Base-by-base conservation (phyloP, 2,888 invertebrate species). In the Catocala fraxini region DNA sequence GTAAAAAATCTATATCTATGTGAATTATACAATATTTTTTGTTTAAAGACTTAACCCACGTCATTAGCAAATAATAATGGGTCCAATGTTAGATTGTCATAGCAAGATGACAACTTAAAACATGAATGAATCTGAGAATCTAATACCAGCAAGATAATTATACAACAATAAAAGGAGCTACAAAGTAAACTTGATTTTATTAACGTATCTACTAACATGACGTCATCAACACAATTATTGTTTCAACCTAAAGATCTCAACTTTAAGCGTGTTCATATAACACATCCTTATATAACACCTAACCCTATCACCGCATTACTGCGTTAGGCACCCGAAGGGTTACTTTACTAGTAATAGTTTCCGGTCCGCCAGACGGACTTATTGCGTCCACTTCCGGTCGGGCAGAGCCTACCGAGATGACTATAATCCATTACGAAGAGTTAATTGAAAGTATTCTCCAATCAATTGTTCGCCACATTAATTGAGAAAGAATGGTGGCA, bases 381-480 rank as follows among this genome's bases (percentile, higher is more conserved):
- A 90, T 90, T 88, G 85, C 87, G 79, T 82, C 79, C 82, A 77
- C 75, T 81, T 84, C 85, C 88, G 82, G 77, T 64, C 75, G 75
- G 75, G 68, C 71, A 73, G 58, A 42, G 13, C 42, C 58, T 15
- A 58, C 34, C 77, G 78, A 77, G 74, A 82, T 81, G 82, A 68
- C 75, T 70, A 73, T 83, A 82, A 84, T 83, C 82, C 78, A 83
- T 84, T 84, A 82, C 80, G 61, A 59, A 60, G 59, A 77, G 84
- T 82, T 87, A 88, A 88, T 88, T 87, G 87, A 81, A 85, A 82
- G 80, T 75, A 80, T 82, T 80, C 74, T 66, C 63, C 79, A 80
- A 83, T 82, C 81, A 78, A 82, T 85, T 79, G 70, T 68, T 74
- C 72, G 66, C 55, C 51, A 63, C 68, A 68, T 81, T 78, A 74